Conservation (phyloP, 2,113 vertebrate species). For the Microcebus griseorufus region DNA sequence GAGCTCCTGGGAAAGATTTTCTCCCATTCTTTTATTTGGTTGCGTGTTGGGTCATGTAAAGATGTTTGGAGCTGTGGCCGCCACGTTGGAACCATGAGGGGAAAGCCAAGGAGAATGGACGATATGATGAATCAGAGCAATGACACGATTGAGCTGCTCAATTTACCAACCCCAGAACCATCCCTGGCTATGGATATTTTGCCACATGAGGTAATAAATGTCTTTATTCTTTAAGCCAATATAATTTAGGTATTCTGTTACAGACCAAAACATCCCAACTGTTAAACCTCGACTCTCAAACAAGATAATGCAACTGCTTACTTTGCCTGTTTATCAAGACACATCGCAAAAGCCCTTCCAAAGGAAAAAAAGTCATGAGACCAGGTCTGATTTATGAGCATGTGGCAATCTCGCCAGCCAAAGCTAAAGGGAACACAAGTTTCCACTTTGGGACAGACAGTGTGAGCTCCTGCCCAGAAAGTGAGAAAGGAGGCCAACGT, state of each 20-base stretch:
- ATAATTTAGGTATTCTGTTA: background rate
- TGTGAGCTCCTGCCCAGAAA: background rate
- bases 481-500: background rate
- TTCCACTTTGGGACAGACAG: background rate
- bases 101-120: background rate
- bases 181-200: background rate
- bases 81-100: background rate
- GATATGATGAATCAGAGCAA: background rate
- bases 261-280: background rate
- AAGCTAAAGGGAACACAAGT: background rate
- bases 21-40: background rate
- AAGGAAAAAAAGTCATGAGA: background rate
- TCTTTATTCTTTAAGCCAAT: background rate
- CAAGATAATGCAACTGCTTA: background rate
- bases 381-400: slow-evolving; percentile 6
- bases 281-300: background rate
- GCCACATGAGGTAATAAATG: background rate
- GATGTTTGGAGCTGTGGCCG: background rate
- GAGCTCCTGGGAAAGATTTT: background rate
- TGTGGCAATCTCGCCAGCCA: background rate
- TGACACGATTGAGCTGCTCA: background rate
- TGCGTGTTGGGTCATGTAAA: background rate
- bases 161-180: background rate
- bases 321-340: background rate
- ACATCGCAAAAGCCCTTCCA: background rate